Evolutionary conservation across 2,888 invertebrate species (phyloP).

Genomic region (Acanthosepion esculentum): DNA sequence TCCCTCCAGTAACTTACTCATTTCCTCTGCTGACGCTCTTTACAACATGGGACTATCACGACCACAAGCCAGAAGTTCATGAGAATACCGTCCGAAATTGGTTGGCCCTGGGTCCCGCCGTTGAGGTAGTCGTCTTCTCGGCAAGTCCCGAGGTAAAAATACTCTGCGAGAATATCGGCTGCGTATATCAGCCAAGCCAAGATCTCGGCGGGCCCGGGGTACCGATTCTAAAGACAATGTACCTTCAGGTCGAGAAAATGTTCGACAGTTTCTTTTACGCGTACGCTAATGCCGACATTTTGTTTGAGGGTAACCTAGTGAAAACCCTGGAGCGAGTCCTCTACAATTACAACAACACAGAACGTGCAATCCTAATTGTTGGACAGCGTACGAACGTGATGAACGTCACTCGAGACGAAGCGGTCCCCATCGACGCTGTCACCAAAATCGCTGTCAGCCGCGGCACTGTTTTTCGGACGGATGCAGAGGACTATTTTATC

Average conservation of each 20-base stretch:
- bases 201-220: conserved; percentile 53
- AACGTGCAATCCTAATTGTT: conserved; percentile 56
- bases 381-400: conserved; percentile 61
- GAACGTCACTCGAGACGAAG: conserved; percentile 59
- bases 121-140: conserved; percentile 61
- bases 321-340: conserved; percentile 55
- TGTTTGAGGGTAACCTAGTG: conserved; percentile 61
- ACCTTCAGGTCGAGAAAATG: conserved; percentile 58
- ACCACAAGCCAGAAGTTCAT: conserved; percentile 59
- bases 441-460: conserved; percentile 54
- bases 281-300: conserved; percentile 66
- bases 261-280: conserved; percentile 64
- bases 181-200: conserved; percentile 59
- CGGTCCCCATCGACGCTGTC: conserved; percentile 54
- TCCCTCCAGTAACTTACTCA: neutral
- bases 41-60: conserved; percentile 60
- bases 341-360: conserved; percentile 47
- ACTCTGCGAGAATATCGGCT: conserved; percentile 58
- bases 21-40: conserved; percentile 60
- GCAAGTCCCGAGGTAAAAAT: conserved; percentile 53
- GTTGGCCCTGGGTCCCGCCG: conserved; percentile 58
- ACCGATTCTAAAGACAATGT: conserved; percentile 68
- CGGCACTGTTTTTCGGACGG: conserved; percentile 61
- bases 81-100: conserved; percentile 63
- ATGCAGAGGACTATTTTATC: conserved; percentile 68